Base-by-base conservation (phyloP, 2,113 vertebrate genomes). In the Sigmodon hispidus region DNA sequence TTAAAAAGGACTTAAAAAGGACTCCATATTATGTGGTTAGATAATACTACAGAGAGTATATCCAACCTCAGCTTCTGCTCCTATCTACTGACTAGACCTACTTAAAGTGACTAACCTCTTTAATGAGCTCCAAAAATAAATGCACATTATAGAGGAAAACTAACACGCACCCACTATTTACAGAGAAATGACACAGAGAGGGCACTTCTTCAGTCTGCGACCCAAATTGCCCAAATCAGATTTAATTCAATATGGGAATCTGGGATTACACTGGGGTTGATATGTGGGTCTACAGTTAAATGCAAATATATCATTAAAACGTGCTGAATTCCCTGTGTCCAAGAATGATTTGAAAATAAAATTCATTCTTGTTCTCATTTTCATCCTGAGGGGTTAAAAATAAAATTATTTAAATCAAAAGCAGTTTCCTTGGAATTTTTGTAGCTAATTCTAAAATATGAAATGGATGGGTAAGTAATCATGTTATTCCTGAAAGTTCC, bases 121-220 rank as follows among this genome's bases (percentile, higher is more conserved):
- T 97, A 98, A 98, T 96, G 92, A 98, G 95, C 80, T 97, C 97
- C 94, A 96, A 97, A 98, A 98, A 97, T 97, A 97, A 97, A 96
- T 77, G 59, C 94, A 93, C 95, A 93, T 97, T 97, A 92, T 83
- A 97, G 70, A 95, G 95, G 90, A 94, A 61, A 96, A 76, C 65
- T 63, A 81, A 95, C 92, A 59, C 40, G 72, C 45, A 67, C n/a
- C 87, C 83, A 95, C 79, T 76, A 83, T 89, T 96, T 96, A 96
- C 94, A 95, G 94, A 96, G 88, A 94, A 97, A 88, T 94, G 97
- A 95, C 95, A 97, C 84, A 57, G 69, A 73, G 63, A 96, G 91
- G 93, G 34, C 87, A 87, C 24, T 95, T 86, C 69, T 91, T 80
- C 22, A 77, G 76, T 96, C 76, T 94, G 48, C 73, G 93, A 97